Conservation (phyloP, 2,797 vertebrate species). For the Aselliscus stoliczkanus region DNA sequence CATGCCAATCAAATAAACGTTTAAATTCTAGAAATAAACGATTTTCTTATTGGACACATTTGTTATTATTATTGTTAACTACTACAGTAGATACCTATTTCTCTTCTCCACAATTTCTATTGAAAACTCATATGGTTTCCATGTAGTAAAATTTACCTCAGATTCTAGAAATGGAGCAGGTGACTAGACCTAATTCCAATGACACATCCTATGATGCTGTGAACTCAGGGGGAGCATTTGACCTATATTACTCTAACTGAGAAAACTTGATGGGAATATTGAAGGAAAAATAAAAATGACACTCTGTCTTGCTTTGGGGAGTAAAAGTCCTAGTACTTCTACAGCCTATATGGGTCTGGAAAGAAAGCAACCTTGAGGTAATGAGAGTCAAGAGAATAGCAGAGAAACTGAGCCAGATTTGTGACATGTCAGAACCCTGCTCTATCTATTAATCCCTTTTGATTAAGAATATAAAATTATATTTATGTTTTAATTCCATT, state of each 20-base stretch:
- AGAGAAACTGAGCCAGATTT: background rate
- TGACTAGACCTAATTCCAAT: background rate
- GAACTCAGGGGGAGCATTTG: background rate
- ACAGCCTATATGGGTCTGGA: background rate
- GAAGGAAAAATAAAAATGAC: background rate
- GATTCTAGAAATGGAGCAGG: background rate
- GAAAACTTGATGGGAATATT: background rate
- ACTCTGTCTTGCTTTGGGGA: background rate
- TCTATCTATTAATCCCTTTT: background rate
- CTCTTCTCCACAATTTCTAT: background rate
- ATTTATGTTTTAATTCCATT: background rate
- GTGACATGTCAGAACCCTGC: background rate
- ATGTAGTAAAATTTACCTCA: background rate
- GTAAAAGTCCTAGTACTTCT: background rate
- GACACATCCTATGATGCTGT: background rate
- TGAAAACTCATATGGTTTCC: background rate
- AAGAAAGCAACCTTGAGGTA: background rate
- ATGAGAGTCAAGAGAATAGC: background rate
- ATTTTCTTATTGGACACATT: background rate
- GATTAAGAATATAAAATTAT: background rate
- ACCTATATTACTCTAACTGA: background rate
- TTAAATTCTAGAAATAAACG: background rate
- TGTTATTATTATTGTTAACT: background rate
- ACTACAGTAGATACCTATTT: background rate
- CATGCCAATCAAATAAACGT: background rate